Evolutionary conservation across 2,113 vertebrate species (phyloP), one percentile per base, ranked within the genome.

Genomic region (Empidonax alnorum): DNA sequence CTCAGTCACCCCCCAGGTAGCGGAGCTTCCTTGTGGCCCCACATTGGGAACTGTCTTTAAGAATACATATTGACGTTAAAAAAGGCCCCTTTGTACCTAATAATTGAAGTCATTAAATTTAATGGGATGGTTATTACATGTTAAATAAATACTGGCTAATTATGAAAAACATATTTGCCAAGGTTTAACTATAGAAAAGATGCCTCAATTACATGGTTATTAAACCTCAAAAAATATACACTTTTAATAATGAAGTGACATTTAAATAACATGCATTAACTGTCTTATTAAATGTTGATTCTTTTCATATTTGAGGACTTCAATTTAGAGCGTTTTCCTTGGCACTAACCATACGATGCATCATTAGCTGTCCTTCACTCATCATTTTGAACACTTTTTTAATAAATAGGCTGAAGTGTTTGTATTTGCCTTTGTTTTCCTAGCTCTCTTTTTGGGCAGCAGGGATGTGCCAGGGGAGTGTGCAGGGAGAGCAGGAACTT

Each of bases 101-200:
- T 97, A 97, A 96, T 97, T 96, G 96, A 96, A 97, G 95, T 97
- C 89, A 96, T 98, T 98, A 97, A 97, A 97, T 98, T 97, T 97
- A 98, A 98, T 97, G 94, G 94, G 91, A 96, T 86, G 89, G 97
- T 97, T 97, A 97, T 96, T 98, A 87, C 97, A 96, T 37, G 89
- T 97, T 97, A 98, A 98, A 96, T 97, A 98, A 98, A 98, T 97
- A 97, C 97, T 88, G 96, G 90, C 96, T 98, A 97, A 98, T 98
- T 97, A 98, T 96, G 97, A 97, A 98, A 97, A 97, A 93, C 95
- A 81, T 97, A 97, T 97, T 98, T 98, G 96, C 97, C 88, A 89
- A 98, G 95, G 96, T 97, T 97, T 97, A 97, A 96, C 98, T 96
- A 84, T 97, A 97, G 94, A 97, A 97, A 90, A 81, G 93, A 97